A percentile compares a stretch with the other conserved stretches of the same genome.
Evolutionary conservation across 2,113 vertebrate species (phyloP).

Genomic region (Damaliscus lunatus): DNA sequence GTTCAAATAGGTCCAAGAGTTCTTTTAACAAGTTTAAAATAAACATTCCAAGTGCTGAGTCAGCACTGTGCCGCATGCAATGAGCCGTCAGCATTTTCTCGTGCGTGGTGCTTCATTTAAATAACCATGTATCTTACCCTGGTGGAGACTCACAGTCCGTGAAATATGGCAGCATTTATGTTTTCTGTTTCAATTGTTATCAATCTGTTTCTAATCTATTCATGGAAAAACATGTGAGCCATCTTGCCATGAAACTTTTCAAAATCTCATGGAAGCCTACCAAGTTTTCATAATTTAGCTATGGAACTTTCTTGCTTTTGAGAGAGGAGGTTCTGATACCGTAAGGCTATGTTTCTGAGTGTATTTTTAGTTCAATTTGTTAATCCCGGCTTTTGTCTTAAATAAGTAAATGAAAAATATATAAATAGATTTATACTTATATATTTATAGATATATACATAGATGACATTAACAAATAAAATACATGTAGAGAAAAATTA

Average conservation of each 20-base stretch:
- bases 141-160: not conserved
- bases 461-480: not conserved
- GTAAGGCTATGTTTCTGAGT: not conserved
- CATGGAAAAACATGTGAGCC: conserved; percentile 36
- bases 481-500: not conserved
- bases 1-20: not conserved
- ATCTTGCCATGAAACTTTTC: conserved; percentile 58
- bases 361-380: not conserved
- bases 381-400: conserved; percentile 13
- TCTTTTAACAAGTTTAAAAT: not conserved
- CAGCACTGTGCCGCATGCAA: fast-evolving
- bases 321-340: not conserved
- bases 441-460: not conserved
- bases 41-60: not conserved
- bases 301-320: not conserved
- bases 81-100: fast-evolving
- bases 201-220: conserved; percentile 53
- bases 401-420: not conserved
- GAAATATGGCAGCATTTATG: not conserved
- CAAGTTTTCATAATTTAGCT: conserved; percentile 15
- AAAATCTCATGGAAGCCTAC: conserved; percentile 45
- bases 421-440: not conserved
- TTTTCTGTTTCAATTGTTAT: not conserved
- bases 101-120: not conserved
- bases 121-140: not conserved